These are phyloP conservation scores for Pluvialis apricaria DNA, from an alignment of 2,113 vertebrate genomes.

Conservation along the genomic window DNA sequence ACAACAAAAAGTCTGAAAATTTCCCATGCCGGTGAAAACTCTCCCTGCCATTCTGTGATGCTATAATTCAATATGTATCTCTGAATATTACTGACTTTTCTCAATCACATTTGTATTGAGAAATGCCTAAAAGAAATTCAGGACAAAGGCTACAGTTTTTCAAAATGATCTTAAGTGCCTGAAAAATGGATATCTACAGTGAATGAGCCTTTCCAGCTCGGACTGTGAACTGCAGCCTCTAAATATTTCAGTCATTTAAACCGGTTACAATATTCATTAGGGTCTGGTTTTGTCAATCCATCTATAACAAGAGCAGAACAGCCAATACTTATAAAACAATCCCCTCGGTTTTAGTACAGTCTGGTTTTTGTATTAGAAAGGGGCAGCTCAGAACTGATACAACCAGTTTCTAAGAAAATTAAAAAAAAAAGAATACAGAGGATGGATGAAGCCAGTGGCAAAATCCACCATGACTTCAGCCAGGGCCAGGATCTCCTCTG, in stretches of 20 bases:
- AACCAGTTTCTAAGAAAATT: background rate
- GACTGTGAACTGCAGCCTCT: background rate
- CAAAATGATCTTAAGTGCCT: background rate
- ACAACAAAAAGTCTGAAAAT: background rate
- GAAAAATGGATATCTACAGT: background rate
- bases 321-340: background rate
- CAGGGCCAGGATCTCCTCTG: background rate
- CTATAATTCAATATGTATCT: background rate
- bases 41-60: background rate
- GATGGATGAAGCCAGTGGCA: background rate
- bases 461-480: background rate
- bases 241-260: background rate
- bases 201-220: background rate
- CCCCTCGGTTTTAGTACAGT: rapidly evolving
- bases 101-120: constrained; percentile 6
- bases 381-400: background rate
- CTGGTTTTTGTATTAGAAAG: background rate
- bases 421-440: background rate
- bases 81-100: background rate
- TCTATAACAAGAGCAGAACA: background rate
- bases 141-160: background rate
- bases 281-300: background rate
- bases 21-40: background rate
- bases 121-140: background rate
- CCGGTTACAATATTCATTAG: background rate